Percentiles rank a stretch among this genome's conserved stretches.
phyloP scores from a whole-genome alignment of 2,113 vertebrate genomes.

The Macrotus californicus region DNA sequence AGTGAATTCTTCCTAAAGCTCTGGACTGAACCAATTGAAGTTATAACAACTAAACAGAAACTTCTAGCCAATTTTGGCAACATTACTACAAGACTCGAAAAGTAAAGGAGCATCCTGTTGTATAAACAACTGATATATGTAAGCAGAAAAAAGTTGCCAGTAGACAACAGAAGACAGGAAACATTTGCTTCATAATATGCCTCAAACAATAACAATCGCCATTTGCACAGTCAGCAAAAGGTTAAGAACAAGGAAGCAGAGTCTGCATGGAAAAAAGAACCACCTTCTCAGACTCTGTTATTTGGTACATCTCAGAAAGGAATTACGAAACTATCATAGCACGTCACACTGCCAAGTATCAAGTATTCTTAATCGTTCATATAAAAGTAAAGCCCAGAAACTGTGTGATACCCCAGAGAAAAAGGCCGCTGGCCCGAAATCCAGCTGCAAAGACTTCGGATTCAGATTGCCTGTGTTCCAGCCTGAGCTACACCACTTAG shows the following conservation, averaged over 20 bases:
- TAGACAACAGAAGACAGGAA: slow-evolving; percentile 9
- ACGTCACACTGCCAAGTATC: background rate
- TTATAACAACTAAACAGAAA: background rate
- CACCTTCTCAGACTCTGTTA: background rate
- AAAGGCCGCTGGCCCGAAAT: slow-evolving; percentile 19
- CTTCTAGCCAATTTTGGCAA: background rate
- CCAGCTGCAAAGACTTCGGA: background rate
- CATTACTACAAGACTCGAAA: background rate
- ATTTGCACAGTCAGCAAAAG: background rate
- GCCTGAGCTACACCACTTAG: background rate
- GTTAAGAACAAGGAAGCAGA: background rate
- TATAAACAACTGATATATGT: background rate
- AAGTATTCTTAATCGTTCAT: slow-evolving; percentile 29
- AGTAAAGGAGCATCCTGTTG: background rate
- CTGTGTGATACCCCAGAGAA: background rate
- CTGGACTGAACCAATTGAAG: background rate
- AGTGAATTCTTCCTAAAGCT: background rate
- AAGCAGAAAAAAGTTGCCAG: background rate
- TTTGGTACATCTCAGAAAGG: background rate
- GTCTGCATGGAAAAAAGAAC: background rate
- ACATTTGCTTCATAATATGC: background rate
- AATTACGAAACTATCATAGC: slow-evolving; percentile 9
- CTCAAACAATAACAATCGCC: background rate
- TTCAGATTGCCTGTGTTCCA: background rate
- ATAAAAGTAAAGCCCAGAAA: slow-evolving; percentile 38